phyloP scores from a whole-genome alignment of 2,888 invertebrate genomes.

The Drosophila paramelanica region DNA sequence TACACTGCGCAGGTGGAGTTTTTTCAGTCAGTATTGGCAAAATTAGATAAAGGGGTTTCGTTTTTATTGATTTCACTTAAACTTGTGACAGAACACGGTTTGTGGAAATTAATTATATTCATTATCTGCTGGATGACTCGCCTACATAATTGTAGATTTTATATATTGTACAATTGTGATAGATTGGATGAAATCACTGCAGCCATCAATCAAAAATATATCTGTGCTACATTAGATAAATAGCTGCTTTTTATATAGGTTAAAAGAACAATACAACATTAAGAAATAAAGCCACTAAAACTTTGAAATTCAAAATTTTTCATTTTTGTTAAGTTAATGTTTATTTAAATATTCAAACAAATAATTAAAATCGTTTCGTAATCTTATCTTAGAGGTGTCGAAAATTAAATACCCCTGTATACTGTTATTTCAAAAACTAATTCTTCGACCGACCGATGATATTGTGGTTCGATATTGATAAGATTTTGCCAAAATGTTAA shows the following conservation, averaged over 20 bases:
- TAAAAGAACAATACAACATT: background rate
- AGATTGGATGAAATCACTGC: conserved; percentile 23
- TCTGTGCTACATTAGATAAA: background rate
- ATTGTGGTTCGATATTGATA: too few relatives aligned
- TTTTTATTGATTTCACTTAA: background rate
- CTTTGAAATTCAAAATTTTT: too few relatives aligned
- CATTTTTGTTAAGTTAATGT: too few relatives aligned
- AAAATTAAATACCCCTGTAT: too few relatives aligned
- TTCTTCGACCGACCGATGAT: too few relatives aligned
- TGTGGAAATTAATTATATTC: background rate
- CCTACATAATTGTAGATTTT: background rate
- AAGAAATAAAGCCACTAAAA: too few relatives aligned
- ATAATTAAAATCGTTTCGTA: too few relatives aligned
- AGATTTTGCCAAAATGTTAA: too few relatives aligned
- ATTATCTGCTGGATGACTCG: conserved; percentile 20
- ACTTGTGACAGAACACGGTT: background rate
- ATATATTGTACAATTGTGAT: conserved; percentile 14
- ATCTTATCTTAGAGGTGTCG: too few relatives aligned
- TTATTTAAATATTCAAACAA: too few relatives aligned
- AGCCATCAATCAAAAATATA: conserved; percentile 26
- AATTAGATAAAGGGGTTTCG: background rate
- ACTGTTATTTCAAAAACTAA: too few relatives aligned
- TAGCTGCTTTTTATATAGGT: background rate
- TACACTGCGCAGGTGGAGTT: background rate
- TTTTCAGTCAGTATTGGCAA: background rate